Evolutionary conservation across 2,797 vertebrate species (phyloP), one percentile per base, ranked within the genome.

Genomic region (Anguilla megastoma): DNA sequence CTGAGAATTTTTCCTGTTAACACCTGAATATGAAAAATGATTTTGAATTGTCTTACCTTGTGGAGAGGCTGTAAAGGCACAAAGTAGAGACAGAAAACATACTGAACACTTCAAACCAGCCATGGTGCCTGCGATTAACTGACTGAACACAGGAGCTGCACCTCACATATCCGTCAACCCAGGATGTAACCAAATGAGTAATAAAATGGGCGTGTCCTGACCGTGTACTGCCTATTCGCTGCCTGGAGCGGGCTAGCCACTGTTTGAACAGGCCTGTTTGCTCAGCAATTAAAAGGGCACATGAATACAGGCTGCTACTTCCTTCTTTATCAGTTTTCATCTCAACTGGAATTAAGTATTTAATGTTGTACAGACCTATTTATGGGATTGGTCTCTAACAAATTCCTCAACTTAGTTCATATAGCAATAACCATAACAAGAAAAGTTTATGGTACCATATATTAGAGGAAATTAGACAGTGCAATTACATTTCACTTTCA

Each of bases 191-290:
- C 36, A 76, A 88, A 88, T 85, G 85, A 82, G 66, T 88, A 83
- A 90, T 50, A n/a, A 84, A 79, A 79, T 3, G 33, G 88, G 88
- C 58, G 87, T 90, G 88, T 87, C 89, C 86, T 85, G 21, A 89
- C 58, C 0, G 56, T 87, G 21, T 56, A 16, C 45, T 10, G 14
- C 76, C 30, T 86, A 71, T 91, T 76, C 89, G 87, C 86, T 89
- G 84, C 16, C 84, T 83, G 86, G 58, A 87, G 86, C 76, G 52
- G 87, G 7, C 89, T 9, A 66, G 85, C 91, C 92, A 93, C 76
- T 94, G 92, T 95, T 95, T 94, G 91, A 91, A 91, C 88, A 92
- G 41, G 30, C 10, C 16, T 89, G 30, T 92, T 93, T 90, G 80
- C 88, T 85, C 48, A 87, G 52, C 52, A 56, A 45, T 66, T 24